A percentile compares a stretch with the other conserved stretches of the same genome.
phyloP scores from a whole-genome alignment of 2,113 vertebrate species.

The Cromileptes altivelis region DNA sequence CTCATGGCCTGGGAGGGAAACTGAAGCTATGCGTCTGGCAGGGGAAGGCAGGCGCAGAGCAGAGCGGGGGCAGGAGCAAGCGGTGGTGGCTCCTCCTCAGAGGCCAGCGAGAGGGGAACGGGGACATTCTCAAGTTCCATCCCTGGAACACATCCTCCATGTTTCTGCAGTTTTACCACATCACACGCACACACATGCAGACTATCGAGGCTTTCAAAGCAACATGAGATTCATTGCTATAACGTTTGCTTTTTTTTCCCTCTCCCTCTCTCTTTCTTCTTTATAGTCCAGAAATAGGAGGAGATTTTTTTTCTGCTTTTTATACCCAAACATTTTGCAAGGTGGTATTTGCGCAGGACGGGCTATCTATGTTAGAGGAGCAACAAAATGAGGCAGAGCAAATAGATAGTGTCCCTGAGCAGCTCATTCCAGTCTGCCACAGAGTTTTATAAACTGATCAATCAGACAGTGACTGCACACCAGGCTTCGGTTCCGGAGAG shows the following conservation, averaged over 20 bases:
- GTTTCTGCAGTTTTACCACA: conserved; percentile 78
- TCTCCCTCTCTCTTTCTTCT: not conserved
- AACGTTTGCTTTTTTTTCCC: conserved; percentile 15
- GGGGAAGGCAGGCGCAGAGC: conserved; percentile 61
- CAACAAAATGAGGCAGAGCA: conserved; percentile 28
- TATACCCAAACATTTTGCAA: conserved; percentile 49
- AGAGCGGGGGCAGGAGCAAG: conserved; percentile 66
- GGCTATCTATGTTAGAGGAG: not conserved
- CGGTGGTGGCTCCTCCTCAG: conserved; percentile 77
- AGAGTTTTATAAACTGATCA: conserved; percentile 59
- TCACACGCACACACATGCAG: conserved; percentile 67
- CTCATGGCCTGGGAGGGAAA: conserved; percentile 75
- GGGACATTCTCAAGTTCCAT: conserved; percentile 82
- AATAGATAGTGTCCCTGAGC: conserved; percentile 34
- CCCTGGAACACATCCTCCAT: conserved; percentile 75
- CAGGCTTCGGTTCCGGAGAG: conserved; percentile 23
- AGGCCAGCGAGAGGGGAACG: conserved; percentile 74
- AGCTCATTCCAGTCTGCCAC: conserved; percentile 41
- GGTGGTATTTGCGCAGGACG: conserved; percentile 30
- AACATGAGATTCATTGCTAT: conserved; percentile 43
- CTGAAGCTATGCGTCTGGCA: conserved; percentile 70
- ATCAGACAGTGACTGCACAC: conserved; percentile 52
- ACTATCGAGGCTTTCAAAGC: conserved; percentile 65
- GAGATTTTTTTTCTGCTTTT: conserved; percentile 19
- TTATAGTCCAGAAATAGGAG: conserved; percentile 44